Base-by-base conservation (phyloP, 2,797 vertebrate species). In the Lemur catta region DNA sequence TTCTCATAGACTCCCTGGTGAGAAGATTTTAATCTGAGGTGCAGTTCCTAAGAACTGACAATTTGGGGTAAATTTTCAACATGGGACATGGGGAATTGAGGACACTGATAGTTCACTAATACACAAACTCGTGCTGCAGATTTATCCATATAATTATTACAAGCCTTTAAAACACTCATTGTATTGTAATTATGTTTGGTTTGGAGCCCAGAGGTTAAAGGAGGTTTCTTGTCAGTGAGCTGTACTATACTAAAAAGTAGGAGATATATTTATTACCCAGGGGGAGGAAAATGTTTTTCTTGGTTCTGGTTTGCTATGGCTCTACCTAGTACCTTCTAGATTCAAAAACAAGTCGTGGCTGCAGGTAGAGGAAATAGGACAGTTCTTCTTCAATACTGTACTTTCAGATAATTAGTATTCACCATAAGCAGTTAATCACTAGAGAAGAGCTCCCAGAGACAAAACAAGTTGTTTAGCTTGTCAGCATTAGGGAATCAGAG, bases 381-480 rank as follows among this genome's bases (percentile, higher is more conserved):
- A 89, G 89, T 84, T 55, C 96, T 98, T 97, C 87, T 95, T 87
- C 97, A 97, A 88, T 97, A 96, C 97, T 97, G 96, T 98, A 98
- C 98, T 98, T 98, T 97, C 96, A 96, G 97, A 97, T 98, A 98
- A 98, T 99, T 99, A 98, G 98, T 98, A 98, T 98, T 98, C 98
- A 98, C 98, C 98, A 98, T 98, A 98, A 99, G 98, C 98, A 98
- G 98, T 98, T 98, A 99, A 99, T 98, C 98, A 98, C 98, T 97
- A 98, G 98, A 98, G 98, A 99, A 98, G 98, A 98, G 98, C 98
- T 99, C 98, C 98, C 97, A 98, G 98, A 99, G 98, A 99, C 98
- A 99, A 99, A 99, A 99, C 98, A 98, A 99, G 98, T 99, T 98
- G 98, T 99, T 98, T 98, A 98, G 98, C 98, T 99, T 99, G 98